Conservation (phyloP, 1,140 invertebrate genomes). For the Drosophila fuyamai region DNA sequence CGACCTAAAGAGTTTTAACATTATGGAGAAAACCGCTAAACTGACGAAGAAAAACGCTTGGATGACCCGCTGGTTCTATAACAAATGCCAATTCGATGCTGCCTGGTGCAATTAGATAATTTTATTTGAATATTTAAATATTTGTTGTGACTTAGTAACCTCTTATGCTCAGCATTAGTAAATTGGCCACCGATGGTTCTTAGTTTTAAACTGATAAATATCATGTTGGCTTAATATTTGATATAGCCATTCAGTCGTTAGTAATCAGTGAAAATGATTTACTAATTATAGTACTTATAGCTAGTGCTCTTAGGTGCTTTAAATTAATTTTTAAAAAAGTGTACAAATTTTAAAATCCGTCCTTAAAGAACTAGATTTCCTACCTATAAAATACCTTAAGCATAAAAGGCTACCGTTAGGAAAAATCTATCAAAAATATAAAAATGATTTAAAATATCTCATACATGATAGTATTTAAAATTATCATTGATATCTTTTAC, state of each 20-base stretch:
- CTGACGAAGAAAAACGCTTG: slow-evolving; percentile 62
- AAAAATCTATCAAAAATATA: no score
- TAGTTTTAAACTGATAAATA: slow-evolving; percentile 11
- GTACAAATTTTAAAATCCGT: slow-evolving; percentile 20
- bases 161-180: slow-evolving; percentile 11
- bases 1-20: slow-evolving; percentile 30
- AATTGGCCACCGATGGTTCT: slow-evolving; percentile 37
- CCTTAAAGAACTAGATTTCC: not conserved
- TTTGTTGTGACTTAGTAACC: slow-evolving; percentile 1
- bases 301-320: slow-evolving; percentile 1
- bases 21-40: slow-evolving; percentile 54
- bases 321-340: not conserved
- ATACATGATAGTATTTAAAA: no score
- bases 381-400: not conserved
- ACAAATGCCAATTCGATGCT: slow-evolving; percentile 70
- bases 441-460: no score
- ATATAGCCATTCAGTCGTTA: slow-evolving; percentile 8
- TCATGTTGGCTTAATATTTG: not conserved
- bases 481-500: no score
- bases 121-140: slow-evolving; percentile 6
- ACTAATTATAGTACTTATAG: not conserved
- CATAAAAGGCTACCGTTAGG: not conserved
- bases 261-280: slow-evolving; percentile 10
- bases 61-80: slow-evolving; percentile 75
- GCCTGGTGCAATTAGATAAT: slow-evolving; percentile 63